Percentiles rank a stretch among this genome's conserved stretches.
These are phyloP conservation scores for Platysteira castanea DNA, from an alignment of 2,113 vertebrate species.

Conservation along the genomic window DNA sequence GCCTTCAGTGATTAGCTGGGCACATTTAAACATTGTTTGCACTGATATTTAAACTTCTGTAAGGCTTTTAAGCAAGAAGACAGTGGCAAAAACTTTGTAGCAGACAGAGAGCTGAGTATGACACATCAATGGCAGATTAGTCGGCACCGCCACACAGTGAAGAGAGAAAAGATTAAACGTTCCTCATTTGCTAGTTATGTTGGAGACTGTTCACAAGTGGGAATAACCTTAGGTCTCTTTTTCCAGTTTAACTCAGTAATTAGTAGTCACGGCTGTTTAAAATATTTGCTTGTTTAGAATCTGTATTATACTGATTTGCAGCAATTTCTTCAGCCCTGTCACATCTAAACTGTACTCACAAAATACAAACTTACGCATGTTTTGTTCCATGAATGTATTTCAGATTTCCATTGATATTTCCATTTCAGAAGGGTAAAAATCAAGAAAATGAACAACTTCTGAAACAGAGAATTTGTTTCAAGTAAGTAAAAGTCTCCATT, in stretches of 20 bases:
- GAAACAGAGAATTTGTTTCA: not conserved
- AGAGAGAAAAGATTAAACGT: not conserved
- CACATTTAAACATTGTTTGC: constrained; percentile 43
- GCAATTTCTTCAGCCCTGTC: not conserved
- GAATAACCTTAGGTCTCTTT: constrained; percentile 3
- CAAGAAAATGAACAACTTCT: not conserved
- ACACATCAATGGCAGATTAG: not conserved
- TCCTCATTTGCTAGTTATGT: not conserved
- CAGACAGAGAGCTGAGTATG: not conserved
- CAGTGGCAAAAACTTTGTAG: not conserved
- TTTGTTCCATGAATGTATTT: not conserved
- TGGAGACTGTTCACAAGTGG: not conserved
- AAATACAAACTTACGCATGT: not conserved
- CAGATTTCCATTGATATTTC: not conserved
- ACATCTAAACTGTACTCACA: not conserved
- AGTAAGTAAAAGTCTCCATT: not conserved
- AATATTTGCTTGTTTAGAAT: not conserved
- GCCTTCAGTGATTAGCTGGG: constrained; percentile 46
- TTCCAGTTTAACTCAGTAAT: constrained; percentile 16
- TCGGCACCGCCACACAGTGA: rapidly evolving
- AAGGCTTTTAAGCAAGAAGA: not conserved
- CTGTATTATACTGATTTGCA: not conserved
- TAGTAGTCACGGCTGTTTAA: not conserved
- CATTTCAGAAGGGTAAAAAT: not conserved
- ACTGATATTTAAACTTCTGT: constrained; percentile 6